A percentile compares a stretch with the other conserved stretches of the same genome.
Evolutionary conservation across 1,140 invertebrate species (phyloP).

Genomic region (Polypedilum pembai): DNA sequence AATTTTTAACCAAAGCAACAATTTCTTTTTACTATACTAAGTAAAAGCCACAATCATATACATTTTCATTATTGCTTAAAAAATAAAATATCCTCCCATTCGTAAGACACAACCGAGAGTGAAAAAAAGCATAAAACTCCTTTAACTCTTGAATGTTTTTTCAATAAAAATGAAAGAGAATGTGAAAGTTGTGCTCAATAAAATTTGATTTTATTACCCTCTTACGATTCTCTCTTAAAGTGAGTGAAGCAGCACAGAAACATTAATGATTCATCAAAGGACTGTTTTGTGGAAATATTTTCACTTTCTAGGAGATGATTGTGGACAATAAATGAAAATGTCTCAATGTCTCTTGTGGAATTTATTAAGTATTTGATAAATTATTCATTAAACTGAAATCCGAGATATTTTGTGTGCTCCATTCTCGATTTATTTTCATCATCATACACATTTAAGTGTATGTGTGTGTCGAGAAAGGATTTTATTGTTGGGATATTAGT

Average conservation of each 20-base stretch:
- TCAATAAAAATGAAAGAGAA: background rate
- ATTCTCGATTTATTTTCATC: constrained; percentile 10
- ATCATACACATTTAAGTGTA: background rate
- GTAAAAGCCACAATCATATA: no score
- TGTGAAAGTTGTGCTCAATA: background rate
- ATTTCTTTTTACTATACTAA: no score
- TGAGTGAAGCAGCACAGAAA: background rate
- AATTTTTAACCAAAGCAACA: no score
- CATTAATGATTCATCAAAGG: background rate
- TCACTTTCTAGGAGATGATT: background rate
- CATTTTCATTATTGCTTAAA: no score
- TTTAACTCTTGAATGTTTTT: background rate
- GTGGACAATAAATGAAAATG: background rate
- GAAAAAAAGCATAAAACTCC: background rate
- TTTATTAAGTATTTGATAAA: constrained; percentile 1
- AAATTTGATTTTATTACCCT: background rate
- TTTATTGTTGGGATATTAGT: background rate
- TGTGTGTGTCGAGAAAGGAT: constrained; percentile 1
- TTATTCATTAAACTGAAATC: constrained; percentile 10
- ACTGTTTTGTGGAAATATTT: background rate
- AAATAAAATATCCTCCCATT: no score
- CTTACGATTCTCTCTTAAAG: background rate
- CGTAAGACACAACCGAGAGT: background rate
- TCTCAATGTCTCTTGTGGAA: background rate
- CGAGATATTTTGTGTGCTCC: background rate